These are phyloP conservation scores for Drosophila pseudoananassae DNA, from an alignment of 1,140 invertebrate species.

Conservation along the genomic window DNA sequence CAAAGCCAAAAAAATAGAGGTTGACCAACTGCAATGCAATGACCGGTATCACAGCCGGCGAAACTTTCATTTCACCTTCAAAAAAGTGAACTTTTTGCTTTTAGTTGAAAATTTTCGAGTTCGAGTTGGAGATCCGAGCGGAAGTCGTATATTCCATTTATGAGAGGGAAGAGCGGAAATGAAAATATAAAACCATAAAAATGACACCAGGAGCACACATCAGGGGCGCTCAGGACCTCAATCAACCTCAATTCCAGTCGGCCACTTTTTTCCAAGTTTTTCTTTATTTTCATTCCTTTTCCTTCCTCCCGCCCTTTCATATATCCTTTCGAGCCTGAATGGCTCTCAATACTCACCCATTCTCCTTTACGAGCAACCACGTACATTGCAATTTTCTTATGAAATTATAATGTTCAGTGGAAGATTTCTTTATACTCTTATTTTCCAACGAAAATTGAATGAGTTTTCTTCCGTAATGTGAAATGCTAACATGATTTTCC, in stretches of 20 bases:
- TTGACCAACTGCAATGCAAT: slow-evolving; percentile 54
- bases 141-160: slow-evolving; percentile 74
- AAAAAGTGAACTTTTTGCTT: slow-evolving; percentile 46
- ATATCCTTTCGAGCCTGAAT: slow-evolving; percentile 38
- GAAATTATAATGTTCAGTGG: slow-evolving; percentile 71
- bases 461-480: slow-evolving; percentile 56
- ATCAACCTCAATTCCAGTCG: slow-evolving; percentile 16
- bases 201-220: slow-evolving; percentile 25
- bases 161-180: slow-evolving; percentile 67
- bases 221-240: neutral
- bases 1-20: neutral
- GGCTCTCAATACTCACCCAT: slow-evolving; percentile 45
- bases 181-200: slow-evolving; percentile 78
- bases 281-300: neutral
- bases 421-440: slow-evolving; percentile 53
- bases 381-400: slow-evolving; percentile 72
- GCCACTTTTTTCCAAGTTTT: slow-evolving; percentile 14
- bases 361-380: slow-evolving; percentile 20
- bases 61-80: slow-evolving; percentile 76
- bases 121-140: slow-evolving; percentile 2
- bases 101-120: slow-evolving; percentile 23
- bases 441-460: slow-evolving; percentile 71
- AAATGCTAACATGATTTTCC: slow-evolving; percentile 73
- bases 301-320: slow-evolving; percentile 10
- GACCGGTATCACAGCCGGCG: slow-evolving; percentile 45